phyloP scores from a whole-genome alignment of 1,140 invertebrate species.

The Cherax destructor region DNA sequence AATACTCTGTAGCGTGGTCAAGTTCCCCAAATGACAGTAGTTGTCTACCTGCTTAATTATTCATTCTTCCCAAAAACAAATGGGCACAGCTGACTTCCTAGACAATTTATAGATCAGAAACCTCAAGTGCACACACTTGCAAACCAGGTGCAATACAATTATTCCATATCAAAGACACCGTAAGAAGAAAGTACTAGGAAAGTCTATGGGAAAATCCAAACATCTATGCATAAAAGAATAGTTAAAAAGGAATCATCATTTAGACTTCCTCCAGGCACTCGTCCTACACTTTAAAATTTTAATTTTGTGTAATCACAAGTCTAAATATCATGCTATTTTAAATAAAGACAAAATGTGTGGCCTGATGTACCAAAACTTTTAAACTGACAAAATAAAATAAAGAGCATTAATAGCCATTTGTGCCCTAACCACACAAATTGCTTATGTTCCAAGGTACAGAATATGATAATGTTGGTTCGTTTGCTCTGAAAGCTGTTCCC shows the following conservation, averaged over 20 bases:
- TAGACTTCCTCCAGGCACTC: constrained; percentile 43
- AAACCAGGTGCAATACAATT: constrained; percentile 34
- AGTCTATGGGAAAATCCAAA: constrained; percentile 30
- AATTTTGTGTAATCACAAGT: constrained; percentile 27
- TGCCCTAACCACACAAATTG: constrained; percentile 21
- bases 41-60: constrained; percentile 11
- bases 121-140: neutral
- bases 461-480: constrained; percentile 20
- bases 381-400: neutral
- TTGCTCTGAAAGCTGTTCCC: constrained; percentile 56
- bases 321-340: constrained; percentile 26
- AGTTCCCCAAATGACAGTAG: constrained; percentile 37
- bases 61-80: constrained; percentile 21
- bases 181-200: constrained; percentile 16
- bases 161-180: constrained; percentile 13
- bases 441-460: constrained; percentile 20
- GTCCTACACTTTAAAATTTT: constrained; percentile 23
- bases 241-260: constrained; percentile 24
- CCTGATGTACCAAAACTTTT: constrained; percentile 35
- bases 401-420: constrained; percentile 6
- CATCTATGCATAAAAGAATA: constrained; percentile 28
- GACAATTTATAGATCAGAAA: constrained; percentile 22
- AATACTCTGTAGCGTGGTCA: constrained; percentile 23
- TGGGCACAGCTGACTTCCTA: constrained; percentile 45
- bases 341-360: constrained; percentile 28